phyloP scores from a whole-genome alignment of 35 echinoderm and acorn worm genomes.

The Apostichopus japonicus region DNA sequence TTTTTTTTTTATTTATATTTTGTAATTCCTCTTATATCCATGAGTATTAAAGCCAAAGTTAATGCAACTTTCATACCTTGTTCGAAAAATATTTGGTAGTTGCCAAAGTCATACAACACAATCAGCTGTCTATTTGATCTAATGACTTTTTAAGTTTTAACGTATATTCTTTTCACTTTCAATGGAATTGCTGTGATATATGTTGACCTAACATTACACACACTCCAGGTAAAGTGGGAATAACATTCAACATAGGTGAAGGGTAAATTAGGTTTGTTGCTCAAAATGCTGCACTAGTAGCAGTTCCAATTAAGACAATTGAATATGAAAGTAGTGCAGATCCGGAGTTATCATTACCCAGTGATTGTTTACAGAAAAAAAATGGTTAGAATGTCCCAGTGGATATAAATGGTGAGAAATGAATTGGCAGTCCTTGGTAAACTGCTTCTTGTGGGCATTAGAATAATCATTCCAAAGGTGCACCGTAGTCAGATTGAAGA shows the following conservation, averaged over 20 bases:
- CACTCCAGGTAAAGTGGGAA: not conserved
- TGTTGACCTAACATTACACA: not conserved
- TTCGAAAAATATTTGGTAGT: no score
- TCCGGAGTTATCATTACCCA: not conserved
- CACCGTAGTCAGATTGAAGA: not conserved
- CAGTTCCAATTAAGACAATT: conserved; percentile 16
- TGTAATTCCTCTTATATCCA: no score
- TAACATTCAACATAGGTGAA: not conserved
- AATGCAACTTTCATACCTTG: no score
- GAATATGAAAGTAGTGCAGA: conserved; percentile 8
- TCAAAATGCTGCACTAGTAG: conserved; percentile 21
- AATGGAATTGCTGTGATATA: no score
- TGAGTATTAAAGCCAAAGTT: no score
- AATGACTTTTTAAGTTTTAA: no score
- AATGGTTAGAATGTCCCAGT: conserved; percentile 15
- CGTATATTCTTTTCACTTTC: no score
- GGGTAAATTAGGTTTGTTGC: conserved; percentile 34
- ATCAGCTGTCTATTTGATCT: no score
- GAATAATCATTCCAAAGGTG: not conserved
- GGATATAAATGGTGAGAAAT: conserved; percentile 19
- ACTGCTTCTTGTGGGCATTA: not conserved
- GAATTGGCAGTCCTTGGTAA: conserved; percentile 46
- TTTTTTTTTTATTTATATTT: no score
- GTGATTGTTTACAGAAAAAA: not conserved
- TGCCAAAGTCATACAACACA: no score